Evolutionary conservation across 2,888 invertebrate species (phyloP).

Genomic region (Spilarctia lutea): DNA sequence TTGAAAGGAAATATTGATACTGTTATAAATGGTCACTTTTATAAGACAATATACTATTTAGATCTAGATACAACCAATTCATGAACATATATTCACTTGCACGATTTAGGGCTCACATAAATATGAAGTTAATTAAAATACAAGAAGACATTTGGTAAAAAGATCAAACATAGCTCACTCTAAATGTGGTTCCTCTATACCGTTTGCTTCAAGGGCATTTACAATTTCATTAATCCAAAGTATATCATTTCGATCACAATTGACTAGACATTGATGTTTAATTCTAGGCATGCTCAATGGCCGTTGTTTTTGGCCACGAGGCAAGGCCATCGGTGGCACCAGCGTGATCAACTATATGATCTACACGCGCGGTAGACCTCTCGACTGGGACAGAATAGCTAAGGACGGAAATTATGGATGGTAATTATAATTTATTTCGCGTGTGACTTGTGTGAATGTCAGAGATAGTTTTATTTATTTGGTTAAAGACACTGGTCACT

Average conservation of each 20-base stretch:
- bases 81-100: not conserved
- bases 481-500: not conserved
- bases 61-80: no score
- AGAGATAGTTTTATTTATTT: not conserved
- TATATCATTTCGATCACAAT: not conserved
- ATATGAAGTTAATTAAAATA: not conserved
- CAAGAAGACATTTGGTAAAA: not conserved
- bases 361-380: slow-evolving; percentile 90
- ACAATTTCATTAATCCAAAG: not conserved
- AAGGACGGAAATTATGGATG: slow-evolving; percentile 90
- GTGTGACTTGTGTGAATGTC: not conserved
- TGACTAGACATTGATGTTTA: slow-evolving; percentile 8
- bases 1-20: not conserved
- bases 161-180: not conserved
- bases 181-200: not conserved
- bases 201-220: not conserved
- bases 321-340: slow-evolving; percentile 87
- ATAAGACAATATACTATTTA: no score
- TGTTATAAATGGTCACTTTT: not conserved
- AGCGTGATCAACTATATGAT: slow-evolving; percentile 89
- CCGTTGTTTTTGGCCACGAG: slow-evolving; percentile 83
- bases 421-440: slow-evolving; percentile 64
- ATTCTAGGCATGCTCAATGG: slow-evolving; percentile 71
- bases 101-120: not conserved
- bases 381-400: slow-evolving; percentile 91